Percentiles rank a stretch among this genome's conserved stretches.
Conservation (phyloP, 2,888 invertebrate species). For the Aphodius granarius region DNA sequence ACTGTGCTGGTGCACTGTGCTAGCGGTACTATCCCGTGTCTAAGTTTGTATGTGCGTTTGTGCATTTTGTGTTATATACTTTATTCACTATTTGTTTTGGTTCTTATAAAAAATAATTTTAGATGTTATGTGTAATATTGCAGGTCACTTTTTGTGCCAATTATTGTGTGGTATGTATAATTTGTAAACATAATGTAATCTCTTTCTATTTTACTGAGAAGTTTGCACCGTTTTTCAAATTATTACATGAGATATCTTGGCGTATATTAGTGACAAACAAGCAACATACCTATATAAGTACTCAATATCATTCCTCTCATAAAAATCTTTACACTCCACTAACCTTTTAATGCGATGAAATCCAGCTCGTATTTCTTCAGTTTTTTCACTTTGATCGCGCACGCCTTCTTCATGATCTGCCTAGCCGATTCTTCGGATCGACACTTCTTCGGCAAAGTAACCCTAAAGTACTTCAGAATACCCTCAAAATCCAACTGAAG, state of each 20-base stretch:
- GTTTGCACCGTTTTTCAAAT: no score
- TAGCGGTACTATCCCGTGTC: not conserved
- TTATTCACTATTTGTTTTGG: no score
- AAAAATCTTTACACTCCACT: slow-evolving; percentile 35
- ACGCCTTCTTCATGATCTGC: slow-evolving; percentile 87
- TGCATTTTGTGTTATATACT: no score
- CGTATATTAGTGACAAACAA: no score
- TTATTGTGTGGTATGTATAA: no score
- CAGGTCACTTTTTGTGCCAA: no score
- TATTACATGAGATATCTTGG: slow-evolving; percentile 22
- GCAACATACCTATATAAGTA: no score
- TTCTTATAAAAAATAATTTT: no score
- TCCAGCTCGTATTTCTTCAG: slow-evolving; percentile 95
- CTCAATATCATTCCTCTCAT: not conserved
- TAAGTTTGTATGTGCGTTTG: not conserved
- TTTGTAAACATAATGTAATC: no score
- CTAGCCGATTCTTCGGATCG: slow-evolving; percentile 88
- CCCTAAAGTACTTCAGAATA: slow-evolving; percentile 96
- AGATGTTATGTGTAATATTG: no score
- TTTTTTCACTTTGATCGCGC: slow-evolving; percentile 89
- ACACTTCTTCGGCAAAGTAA: slow-evolving; percentile 95
- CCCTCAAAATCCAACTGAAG: slow-evolving; percentile 96
- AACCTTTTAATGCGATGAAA: slow-evolving; percentile 75
- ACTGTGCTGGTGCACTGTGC: slow-evolving; percentile 12
- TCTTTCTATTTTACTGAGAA: no score